Evolutionary conservation across 2,113 vertebrate species (phyloP).

Genomic region (Aix galericulata): DNA sequence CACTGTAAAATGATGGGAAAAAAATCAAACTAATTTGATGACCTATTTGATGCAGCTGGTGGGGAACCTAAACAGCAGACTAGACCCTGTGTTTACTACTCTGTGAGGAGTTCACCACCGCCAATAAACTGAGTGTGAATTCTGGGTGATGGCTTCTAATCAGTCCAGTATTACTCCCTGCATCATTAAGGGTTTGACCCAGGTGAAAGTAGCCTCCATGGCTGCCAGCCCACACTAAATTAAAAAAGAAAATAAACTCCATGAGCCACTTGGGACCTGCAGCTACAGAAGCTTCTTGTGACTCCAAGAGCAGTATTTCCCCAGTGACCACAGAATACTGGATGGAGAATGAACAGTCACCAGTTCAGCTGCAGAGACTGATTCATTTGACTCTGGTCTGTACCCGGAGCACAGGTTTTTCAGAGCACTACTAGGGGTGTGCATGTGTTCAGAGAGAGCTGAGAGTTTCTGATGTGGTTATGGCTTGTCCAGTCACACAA

Average conservation of each 20-base stretch:
- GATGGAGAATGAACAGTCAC: not conserved
- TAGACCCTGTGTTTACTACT: slow-evolving; percentile 51
- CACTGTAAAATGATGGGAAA: not conserved
- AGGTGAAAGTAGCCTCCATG: not conserved
- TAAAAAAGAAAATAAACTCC: slow-evolving; percentile 25
- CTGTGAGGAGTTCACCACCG: slow-evolving; percentile 50
- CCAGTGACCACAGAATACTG: not conserved
- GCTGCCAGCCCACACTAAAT: slow-evolving; percentile 31
- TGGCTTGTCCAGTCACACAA: not conserved
- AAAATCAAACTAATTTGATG: slow-evolving; percentile 22
- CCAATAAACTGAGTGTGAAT: slow-evolving; percentile 67
- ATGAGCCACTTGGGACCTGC: not conserved
- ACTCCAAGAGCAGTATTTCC: not conserved
- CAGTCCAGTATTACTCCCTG: not conserved
- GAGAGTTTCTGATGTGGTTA: not conserved
- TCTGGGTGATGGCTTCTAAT: slow-evolving; percentile 40
- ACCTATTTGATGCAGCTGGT: slow-evolving; percentile 44
- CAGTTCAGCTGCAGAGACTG: not conserved
- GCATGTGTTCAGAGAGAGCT: not conserved
- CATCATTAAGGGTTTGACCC: slow-evolving; percentile 2
- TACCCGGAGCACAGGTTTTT: fast-evolving
- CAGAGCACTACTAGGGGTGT: not conserved
- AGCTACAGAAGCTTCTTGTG: slow-evolving; percentile 18
- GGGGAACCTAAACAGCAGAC: slow-evolving; percentile 40
- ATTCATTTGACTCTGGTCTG: not conserved